A percentile compares a stretch with the other conserved stretches of the same genome.
Conservation (phyloP, 2,797 vertebrate species). For the Huso huso region DNA sequence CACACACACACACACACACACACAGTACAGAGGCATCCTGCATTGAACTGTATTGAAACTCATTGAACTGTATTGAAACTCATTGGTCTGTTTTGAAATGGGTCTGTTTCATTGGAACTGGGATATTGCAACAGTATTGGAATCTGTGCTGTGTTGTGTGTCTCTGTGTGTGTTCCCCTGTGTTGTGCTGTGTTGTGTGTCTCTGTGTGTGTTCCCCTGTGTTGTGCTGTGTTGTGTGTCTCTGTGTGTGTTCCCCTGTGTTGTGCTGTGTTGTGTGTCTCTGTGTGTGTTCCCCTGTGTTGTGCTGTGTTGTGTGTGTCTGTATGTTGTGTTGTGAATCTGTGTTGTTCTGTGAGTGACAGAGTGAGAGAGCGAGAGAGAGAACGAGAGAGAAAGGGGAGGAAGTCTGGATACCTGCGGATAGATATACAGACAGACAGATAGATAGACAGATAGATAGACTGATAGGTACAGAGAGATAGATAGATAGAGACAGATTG, state of each 20-base stretch:
- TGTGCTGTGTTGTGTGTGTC: no score
- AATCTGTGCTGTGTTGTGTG: conserved; percentile 47
- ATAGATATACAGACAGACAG: conserved; percentile 23
- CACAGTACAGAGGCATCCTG: conserved; percentile 24
- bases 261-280: conserved; percentile 52
- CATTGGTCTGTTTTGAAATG: conserved; percentile 23
- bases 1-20: conserved; percentile 15
- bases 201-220: conserved; percentile 8
- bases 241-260: conserved; percentile 15
- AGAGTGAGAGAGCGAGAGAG: conserved; percentile 19
- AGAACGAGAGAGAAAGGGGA: conserved; percentile 7
- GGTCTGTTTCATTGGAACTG: conserved; percentile 2
- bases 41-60: no score
- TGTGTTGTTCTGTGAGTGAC: not conserved
- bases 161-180: conserved; percentile 51
- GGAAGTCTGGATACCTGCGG: conserved; percentile 29
- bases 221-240: conserved; percentile 12
- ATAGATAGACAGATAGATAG: conserved; percentile 19
- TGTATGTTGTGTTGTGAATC: not conserved
- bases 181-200: no score
- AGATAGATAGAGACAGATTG: conserved; percentile 33
- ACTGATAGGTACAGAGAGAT: conserved; percentile 14
- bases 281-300: conserved; percentile 41
- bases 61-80: conserved; percentile 4
- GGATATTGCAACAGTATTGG: conserved; percentile 28